Evolutionary conservation across 2,888 invertebrate species (phyloP).

Genomic region (Capitulum mitella): DNA sequence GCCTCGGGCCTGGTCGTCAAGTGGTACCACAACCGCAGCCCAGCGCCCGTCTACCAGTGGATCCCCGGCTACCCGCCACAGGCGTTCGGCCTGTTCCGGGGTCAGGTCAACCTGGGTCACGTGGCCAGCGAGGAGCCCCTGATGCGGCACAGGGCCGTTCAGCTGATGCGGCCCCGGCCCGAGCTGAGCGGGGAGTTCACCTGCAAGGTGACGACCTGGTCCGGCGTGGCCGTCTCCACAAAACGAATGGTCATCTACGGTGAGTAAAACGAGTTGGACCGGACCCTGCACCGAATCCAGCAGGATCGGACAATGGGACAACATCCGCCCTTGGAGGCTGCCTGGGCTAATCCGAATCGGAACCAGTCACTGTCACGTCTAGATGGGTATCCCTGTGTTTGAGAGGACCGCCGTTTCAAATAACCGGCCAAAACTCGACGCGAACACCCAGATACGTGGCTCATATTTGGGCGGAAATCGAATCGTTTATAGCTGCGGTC

Average conservation of each 20-base stretch:
- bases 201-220: conserved; percentile 61
- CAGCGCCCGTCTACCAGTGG: conserved; percentile 40
- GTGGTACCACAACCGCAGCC: conserved; percentile 39
- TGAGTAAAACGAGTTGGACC: conserved; percentile 43
- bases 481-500: too few relatives aligned
- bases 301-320: too few relatives aligned
- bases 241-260: conserved; percentile 61
- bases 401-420: too few relatives aligned
- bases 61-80: conserved; percentile 37
- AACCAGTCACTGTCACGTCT: too few relatives aligned
- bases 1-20: conserved; percentile 37
- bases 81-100: conserved; percentile 24
- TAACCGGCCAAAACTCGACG: too few relatives aligned
- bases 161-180: conserved; percentile 58
- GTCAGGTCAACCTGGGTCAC: conserved; percentile 13
- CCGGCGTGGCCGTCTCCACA: conserved; percentile 58
- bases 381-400: too few relatives aligned
- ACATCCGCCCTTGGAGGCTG: too few relatives aligned
- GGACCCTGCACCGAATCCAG: too few relatives aligned
- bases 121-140: conserved; percentile 20
- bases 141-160: conserved; percentile 61
- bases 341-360: too few relatives aligned
- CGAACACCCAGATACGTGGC: too few relatives aligned
- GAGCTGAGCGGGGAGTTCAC: conserved; percentile 65
- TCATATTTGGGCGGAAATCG: too few relatives aligned